These are phyloP conservation scores for Notiomystis cincta DNA, from an alignment of 2,113 vertebrate genomes.

Conservation along the genomic window DNA sequence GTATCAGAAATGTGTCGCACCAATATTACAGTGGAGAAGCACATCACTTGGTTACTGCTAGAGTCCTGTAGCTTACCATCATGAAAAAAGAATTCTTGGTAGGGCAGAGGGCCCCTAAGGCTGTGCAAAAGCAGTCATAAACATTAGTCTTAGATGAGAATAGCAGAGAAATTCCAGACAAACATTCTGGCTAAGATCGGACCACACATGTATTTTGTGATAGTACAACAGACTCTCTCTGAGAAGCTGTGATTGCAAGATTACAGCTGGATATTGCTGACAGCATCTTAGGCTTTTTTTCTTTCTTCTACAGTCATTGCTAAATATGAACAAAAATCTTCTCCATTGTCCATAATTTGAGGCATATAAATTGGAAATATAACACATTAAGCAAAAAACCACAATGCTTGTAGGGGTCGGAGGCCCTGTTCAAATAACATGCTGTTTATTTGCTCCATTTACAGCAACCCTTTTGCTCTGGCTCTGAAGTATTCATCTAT, in stretches of 20 bases:
- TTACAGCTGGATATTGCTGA: constrained; percentile 39
- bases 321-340: constrained; percentile 10
- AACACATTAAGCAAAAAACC: background rate
- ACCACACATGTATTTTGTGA: background rate
- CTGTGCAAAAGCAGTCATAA: constrained; percentile 12
- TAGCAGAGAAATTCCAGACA: constrained; percentile 36
- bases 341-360: background rate
- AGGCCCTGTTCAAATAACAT: background rate
- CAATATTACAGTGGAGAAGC: background rate
- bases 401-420: background rate
- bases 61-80: constrained; percentile 7
- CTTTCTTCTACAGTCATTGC: background rate
- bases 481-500: background rate
- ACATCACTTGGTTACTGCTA: background rate
- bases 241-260: constrained; percentile 25
- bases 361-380: background rate
- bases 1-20: background rate
- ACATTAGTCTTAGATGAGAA: constrained; percentile 36
- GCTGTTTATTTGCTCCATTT: background rate
- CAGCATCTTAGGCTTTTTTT: background rate
- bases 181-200: constrained; percentile 16
- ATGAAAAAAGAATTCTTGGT: background rate
- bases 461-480: background rate
- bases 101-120: background rate
- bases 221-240: background rate